These are phyloP conservation scores for Psammodynastes pulverulentus DNA, from an alignment of 2,113 vertebrate genomes.

Conservation along the genomic window DNA sequence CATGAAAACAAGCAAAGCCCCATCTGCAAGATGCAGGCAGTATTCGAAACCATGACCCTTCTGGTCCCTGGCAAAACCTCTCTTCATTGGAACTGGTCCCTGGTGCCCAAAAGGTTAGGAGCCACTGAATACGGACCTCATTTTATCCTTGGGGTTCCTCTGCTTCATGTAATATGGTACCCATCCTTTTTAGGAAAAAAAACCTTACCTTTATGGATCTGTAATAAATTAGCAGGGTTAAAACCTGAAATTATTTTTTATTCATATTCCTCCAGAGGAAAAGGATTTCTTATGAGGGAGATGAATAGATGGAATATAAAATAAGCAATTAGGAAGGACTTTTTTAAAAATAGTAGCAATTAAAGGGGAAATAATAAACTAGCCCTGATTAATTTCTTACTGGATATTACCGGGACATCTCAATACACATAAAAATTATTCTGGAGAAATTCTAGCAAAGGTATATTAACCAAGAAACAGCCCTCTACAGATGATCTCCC, in stretches of 20 bases:
- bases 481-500: no score
- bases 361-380: not conserved
- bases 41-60: fast-evolving
- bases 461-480: fast-evolving
- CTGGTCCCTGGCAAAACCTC: no score
- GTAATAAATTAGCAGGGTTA: not conserved
- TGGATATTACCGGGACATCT: not conserved
- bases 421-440: not conserved
- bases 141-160: not conserved
- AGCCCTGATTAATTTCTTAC: not conserved
- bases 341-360: not conserved
- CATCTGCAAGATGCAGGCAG: no score
- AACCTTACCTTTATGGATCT: not conserved
- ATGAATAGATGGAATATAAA: not conserved
- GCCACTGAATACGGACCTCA: not conserved
- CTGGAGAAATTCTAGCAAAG: not conserved
- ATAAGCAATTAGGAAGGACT: not conserved
- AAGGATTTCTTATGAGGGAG: not conserved
- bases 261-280: not conserved
- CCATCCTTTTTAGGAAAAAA: not conserved
- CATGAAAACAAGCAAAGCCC: no score
- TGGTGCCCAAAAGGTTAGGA: no score
- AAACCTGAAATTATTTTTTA: not conserved
- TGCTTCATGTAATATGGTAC: not conserved
- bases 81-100: no score